Base-by-base conservation (phyloP, 2,888 invertebrate species). In the Leptothorax acervorum region DNA sequence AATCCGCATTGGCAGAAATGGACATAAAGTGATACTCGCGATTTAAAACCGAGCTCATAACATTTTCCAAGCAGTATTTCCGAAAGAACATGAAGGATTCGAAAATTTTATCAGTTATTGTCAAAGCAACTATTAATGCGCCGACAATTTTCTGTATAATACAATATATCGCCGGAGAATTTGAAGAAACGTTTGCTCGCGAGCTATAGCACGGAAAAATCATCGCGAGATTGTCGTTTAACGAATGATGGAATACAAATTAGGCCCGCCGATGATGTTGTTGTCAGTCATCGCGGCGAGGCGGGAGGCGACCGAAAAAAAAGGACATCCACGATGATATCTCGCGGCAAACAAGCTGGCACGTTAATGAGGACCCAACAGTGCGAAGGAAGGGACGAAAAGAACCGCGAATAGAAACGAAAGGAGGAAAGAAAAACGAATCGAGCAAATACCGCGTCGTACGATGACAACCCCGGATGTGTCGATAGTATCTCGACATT, bases 321-420 rank as follows among this genome's bases (percentile, higher is more conserved):
- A 85, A 83, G 81, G 70, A 89, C 82, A 85, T 88, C 73, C 86
- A 87, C 83, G 93, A 93, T 93, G 90, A 91, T 92, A 93, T 93
- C 92, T 91, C 85, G 85, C 87, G 90, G 90, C 90, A 91, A 93
- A 92, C 92, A 90, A 90, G 90, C 92, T 89, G 90, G 89, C 90
- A 91, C 91, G 92, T 93, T 93, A 92, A 93, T 91, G 93, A 92
- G 92, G 88, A 84, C 82, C 81, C 78, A 6, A 63, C 76, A 71
- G 83, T 82, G 76, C 82, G 81, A 87, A 76, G 84, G 83, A 89
- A 86, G 85, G 76, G 83, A 73, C 78, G 87, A 85, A 84, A 86
- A 75, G 87, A 82, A 83, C 84, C 84, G 82, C 70, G 82, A 82
- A 86, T 66, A 66, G 83, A 70, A 39, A 39, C 82, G 85, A 83